Base-by-base conservation (phyloP, 2,888 invertebrate species). In the Colostygia pectinataria region DNA sequence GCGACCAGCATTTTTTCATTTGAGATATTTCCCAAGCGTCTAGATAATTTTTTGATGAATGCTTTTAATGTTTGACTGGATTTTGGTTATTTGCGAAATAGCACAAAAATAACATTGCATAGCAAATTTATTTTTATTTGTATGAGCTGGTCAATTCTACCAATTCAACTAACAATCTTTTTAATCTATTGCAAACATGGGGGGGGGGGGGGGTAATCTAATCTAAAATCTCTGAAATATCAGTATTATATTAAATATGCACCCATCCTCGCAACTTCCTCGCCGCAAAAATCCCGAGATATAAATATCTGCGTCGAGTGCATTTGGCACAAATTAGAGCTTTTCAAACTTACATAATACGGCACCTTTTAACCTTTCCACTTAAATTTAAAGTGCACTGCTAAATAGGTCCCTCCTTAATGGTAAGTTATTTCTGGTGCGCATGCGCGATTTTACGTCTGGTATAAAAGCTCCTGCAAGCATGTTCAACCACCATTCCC, bases 391-490 rank as follows among this genome's bases (percentile, higher is more conserved):
- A 72, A 80, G 68, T 82, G 82, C 80, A 79, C 12, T 51, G 44
- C 54, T 56, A 49, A 39, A 40, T 58, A 67, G 67, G 65, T 72
- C 76, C 75, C 71, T 71, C 77, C 80, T 63, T 58, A 25, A 2
- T 46, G 45, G 14, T 31, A 31, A 14, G 3, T 41, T 29, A 5
- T 8, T 28, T 14, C 18, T 28, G 14, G 7, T 15, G 56, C 85
- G 87, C 88, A 77, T 80, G 88, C 84, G 85, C 62, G 52, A 5
- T 20, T 2, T 28, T 18, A 8, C 40, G 32, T 42, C 29, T 48
- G 50, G 63, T 86, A 84, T 88, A 88, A 77, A 88, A 84, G 78
- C 51, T 65, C 61, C 45, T 44, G 53, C 44, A 53, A 39, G 48
- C 48, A 48, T 60, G 41, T 25, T 54, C 40, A 51, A 55, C 36